These are phyloP conservation scores for Macrophya alboannulata DNA, from an alignment of 2,888 invertebrate genomes.

Conservation along the genomic window DNA sequence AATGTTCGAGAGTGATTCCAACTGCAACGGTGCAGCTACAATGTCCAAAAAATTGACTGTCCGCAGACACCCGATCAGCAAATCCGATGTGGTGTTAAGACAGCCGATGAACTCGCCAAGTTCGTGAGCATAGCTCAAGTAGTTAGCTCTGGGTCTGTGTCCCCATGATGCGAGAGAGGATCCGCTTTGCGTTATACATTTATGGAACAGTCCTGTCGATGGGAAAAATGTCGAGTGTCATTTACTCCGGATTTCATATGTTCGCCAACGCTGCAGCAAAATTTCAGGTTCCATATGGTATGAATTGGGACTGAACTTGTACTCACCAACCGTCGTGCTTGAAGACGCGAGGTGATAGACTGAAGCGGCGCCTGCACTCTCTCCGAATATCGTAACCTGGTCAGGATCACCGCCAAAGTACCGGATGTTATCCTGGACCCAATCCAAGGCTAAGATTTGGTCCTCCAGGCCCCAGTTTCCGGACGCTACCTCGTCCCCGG, in stretches of 20 bases:
- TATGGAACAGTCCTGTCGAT: conserved; percentile 70
- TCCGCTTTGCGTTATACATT: conserved; percentile 71
- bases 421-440: conserved; percentile 73
- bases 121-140: conserved; percentile 65
- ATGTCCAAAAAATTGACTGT: background rate
- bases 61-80: conserved; percentile 67
- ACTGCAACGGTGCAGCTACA: background rate
- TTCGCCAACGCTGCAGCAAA: background rate
- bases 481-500: conserved; percentile 68
- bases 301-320: background rate
- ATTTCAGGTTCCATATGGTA: background rate
- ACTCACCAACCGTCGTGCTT: conserved; percentile 68
- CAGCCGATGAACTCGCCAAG: conserved; percentile 60
- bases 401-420: conserved; percentile 71
- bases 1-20: background rate
- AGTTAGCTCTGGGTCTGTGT: conserved; percentile 60
- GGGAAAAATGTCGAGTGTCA: background rate
- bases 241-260: too few relatives aligned
- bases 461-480: conserved; percentile 77
- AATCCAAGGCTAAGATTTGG: conserved; percentile 69
- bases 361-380: conserved; percentile 69
- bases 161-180: conserved; percentile 64
- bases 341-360: conserved; percentile 69
- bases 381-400: conserved; percentile 72
- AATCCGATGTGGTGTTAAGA: background rate